Conservation (phyloP, 1,140 invertebrate genomes). For the Tyrophagus putrescentiae region DNA sequence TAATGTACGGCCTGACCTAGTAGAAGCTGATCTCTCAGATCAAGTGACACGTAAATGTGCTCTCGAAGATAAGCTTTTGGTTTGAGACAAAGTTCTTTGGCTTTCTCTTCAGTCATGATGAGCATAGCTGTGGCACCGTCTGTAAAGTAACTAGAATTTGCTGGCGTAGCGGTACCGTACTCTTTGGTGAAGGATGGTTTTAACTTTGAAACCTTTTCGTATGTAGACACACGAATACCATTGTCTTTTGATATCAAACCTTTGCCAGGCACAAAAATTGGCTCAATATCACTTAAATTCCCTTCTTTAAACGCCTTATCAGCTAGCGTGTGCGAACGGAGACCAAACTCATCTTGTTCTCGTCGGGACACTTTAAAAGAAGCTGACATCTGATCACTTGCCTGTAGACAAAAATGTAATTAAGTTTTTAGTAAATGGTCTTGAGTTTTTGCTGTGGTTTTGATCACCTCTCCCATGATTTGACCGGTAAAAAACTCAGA, state of each 20-base stretch:
- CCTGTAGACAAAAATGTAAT: too few species aligned
- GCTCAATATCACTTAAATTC: conserved; percentile 69
- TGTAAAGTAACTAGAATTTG: conserved; percentile 87
- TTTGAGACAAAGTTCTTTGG: conserved; percentile 41
- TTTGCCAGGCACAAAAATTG: conserved; percentile 51
- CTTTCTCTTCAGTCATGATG: conserved; percentile 64
- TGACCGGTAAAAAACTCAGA: conserved; percentile 95
- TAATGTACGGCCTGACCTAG: conserved; percentile 63
- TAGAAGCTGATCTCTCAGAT: conserved; percentile 91
- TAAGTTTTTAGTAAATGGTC: too few species aligned
- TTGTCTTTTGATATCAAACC: conserved; percentile 74
- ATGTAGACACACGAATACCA: conserved; percentile 77
- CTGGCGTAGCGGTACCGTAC: conserved; percentile 92
- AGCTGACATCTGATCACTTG: conserved; percentile 84
- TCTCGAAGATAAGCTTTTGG: conserved; percentile 42
- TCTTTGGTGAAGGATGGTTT: conserved; percentile 96
- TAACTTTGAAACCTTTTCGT: conserved; percentile 74
- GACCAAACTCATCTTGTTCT: conserved; percentile 90
- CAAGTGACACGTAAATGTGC: conserved; percentile 87
- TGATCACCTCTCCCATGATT: too few species aligned
- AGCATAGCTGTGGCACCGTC: conserved; percentile 95
- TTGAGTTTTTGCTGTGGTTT: too few species aligned
- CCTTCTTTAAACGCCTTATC: conserved; percentile 72
- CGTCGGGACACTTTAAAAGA: conserved; percentile 68
- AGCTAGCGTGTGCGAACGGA: conserved; percentile 77